Base-by-base conservation (phyloP, 2,888 invertebrate species). In the Polylopha cassiicola region DNA sequence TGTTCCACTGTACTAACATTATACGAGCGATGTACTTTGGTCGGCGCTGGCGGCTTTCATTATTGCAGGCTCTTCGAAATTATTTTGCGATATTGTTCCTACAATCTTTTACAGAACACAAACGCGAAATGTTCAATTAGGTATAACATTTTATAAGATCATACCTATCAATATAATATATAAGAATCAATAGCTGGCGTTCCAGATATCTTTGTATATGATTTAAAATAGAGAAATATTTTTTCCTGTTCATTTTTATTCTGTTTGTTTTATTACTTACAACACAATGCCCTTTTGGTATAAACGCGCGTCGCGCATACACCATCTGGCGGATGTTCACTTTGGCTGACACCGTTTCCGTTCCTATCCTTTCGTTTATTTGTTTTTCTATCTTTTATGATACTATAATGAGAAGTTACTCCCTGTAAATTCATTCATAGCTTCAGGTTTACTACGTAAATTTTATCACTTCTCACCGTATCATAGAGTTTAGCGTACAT, bases 241-340 rank as follows among this genome's bases (percentile, higher is more conserved):
- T 24, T 34, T 30, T 18, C 9, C 21, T 15, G 29, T n/a, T n/a
- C n/a, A n/a, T 17, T 41, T 41, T 41, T 24, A 41, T 36, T 41
- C 21, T 30, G 30, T 36, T 24, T 36, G 30, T 41, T 34, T 30
- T 16, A 41, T 36, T 30, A 30, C 9, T 31, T 22, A 14, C 9
- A 15, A 29, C 17, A 24, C 39, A 14, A 10, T 17, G 39, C 27
- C 39, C 36, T 44, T 38, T 31, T 29, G 33, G 30, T 38, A 63
- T 57, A 66, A 61, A 62, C 65, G 61, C 61, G 63, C 13, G 17
- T 8, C n/a, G n/a, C 26, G 34, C 22, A 36, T 36, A 16, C 64
- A 63, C 73, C 85, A 85, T 84, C 84, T 85, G 85, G 80, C 84
- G 84, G 84, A 84, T 75, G 81, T 71, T 58, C 67, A 64, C 75